These are phyloP conservation scores for Alcedo atthis DNA, from an alignment of 2,797 vertebrate species.

Conservation along the genomic window DNA sequence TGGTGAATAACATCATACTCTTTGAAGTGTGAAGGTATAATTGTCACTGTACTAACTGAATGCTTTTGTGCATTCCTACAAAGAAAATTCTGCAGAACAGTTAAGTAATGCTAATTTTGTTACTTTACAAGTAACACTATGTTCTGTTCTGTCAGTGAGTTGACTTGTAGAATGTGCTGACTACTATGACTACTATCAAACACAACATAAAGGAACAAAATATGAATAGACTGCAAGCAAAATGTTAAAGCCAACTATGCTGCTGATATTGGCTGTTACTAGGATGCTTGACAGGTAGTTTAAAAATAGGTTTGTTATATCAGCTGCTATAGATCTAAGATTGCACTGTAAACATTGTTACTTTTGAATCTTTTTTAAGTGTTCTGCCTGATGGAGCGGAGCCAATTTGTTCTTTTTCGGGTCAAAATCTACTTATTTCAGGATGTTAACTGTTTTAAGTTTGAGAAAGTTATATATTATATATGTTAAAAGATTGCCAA, in stretches of 20 bases:
- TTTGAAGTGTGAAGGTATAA: background rate
- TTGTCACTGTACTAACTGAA: background rate
- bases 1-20: background rate
- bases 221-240: background rate
- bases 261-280: background rate
- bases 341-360: background rate
- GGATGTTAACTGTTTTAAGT: background rate
- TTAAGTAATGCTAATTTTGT: background rate
- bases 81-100: background rate
- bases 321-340: background rate
- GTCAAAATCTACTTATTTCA: background rate
- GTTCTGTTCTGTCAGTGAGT: background rate
- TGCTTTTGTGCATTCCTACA: background rate
- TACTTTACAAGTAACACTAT: background rate
- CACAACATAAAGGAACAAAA: background rate
- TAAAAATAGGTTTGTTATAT: background rate
- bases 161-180: background rate
- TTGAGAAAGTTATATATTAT: background rate
- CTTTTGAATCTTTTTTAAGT: background rate
- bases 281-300: background rate
- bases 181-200: background rate
- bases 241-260: background rate
- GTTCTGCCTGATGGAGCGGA: background rate
- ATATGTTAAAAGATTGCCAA: background rate
- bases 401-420: background rate